Evolutionary conservation across 1,140 invertebrate species (phyloP), one percentile per base, ranked within the genome.

Genomic region (Tetramorium parvispinum): DNA sequence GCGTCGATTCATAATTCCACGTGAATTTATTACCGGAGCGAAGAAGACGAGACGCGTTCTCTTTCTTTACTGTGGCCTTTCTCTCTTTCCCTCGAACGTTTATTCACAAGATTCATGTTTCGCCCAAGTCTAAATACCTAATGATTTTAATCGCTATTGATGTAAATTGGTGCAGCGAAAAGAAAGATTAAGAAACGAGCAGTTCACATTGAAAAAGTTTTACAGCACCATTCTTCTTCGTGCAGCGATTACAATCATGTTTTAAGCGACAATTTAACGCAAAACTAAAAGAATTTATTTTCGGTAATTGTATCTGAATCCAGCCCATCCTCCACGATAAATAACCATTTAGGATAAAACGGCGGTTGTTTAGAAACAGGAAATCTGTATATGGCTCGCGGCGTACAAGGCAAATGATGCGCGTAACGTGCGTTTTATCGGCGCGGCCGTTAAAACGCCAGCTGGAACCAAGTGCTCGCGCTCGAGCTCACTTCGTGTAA

Each of bases 1-100:
- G 32, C 70, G 77, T 90, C 77, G 70, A 91, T 90, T 91, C 79
- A 90, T 90, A 88, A 90, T 91, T 90, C 85, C 59, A 61, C 76
- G 81, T 75, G 85, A 89, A 91, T 91, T 91, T 91, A 91, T 90
- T 83, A 73, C 88, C 83, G 40, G 13, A 75, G 37, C 57, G 61
- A 75, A 85, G 61, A 76, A 79, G 82, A 85, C 21, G 32, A 46
- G 53, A 51, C 40, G 37, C 18, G 24, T 73, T 51, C 16, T 18
- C 57, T 55, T 66, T 43, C 61, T 77, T 40, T 11, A 55, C 57
- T 51, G 53, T 40, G n/a, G 1, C 27, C 63, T 59, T 8, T 51
- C 27, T 61, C 21, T 71, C 16, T 32, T 53, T 6, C 16, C 27
- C 21, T 66, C 18, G 13, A 8, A 16, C 8, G 8, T 68, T 77